phyloP scores from a whole-genome alignment of 2,888 invertebrate species.

The Proisotoma minuta region DNA sequence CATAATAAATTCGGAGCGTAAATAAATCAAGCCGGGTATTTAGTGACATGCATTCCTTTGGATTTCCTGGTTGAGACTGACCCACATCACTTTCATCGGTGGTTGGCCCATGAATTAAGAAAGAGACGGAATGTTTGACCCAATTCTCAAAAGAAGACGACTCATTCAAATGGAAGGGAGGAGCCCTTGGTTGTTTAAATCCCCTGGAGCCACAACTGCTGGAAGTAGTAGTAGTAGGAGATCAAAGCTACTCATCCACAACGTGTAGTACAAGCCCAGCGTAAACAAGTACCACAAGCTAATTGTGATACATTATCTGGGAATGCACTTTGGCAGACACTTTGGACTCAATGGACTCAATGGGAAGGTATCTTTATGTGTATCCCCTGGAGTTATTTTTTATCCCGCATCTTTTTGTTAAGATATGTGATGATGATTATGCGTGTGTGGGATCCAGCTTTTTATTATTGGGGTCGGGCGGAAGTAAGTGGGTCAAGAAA shows the following conservation, averaged over 20 bases:
- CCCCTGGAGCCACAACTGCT: not conserved
- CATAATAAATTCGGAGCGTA: conserved; percentile 3
- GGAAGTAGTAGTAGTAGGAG: not conserved
- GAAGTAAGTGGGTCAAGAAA: conserved; percentile 6
- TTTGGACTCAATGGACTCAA: no score
- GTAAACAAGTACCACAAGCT: no score
- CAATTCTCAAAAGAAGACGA: not conserved
- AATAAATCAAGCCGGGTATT: not conserved
- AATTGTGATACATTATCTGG: no score
- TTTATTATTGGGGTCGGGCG: conserved; percentile 1
- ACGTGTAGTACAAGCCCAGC: no score
- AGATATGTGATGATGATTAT: no score
- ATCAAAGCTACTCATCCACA: no score
- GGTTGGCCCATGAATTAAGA: not conserved
- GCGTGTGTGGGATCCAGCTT: no score
- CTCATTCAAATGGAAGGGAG: conserved; percentile 2
- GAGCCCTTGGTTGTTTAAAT: not conserved
- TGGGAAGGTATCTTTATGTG: no score
- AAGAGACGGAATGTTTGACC: not conserved
- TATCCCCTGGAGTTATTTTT: no score
- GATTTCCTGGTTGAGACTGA: not conserved
- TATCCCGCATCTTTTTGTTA: no score
- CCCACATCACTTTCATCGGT: not conserved
- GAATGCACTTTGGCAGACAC: no score
- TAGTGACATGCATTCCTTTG: no score